Evolutionary conservation across 2,888 invertebrate species (phyloP).

Genomic region (Disparrhopalites patrizii): DNA sequence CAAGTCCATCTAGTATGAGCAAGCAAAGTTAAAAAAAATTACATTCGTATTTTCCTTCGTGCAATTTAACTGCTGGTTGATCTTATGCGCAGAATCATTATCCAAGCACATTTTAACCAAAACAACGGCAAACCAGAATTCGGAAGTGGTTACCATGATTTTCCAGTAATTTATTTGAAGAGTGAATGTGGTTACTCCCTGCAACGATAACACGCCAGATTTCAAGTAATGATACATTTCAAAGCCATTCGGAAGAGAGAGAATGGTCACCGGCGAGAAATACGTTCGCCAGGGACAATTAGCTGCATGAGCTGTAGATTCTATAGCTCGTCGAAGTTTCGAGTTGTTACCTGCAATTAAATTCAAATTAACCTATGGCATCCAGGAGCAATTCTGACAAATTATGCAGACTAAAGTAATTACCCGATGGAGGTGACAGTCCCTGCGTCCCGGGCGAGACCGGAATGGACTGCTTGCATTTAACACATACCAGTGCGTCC

Average conservation of each 20-base stretch:
- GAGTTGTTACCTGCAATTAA: no score
- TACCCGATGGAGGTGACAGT: background rate
- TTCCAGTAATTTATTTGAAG: background rate
- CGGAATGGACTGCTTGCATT: conserved; percentile 11
- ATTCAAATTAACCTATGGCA: background rate
- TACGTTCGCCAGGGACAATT: conserved; percentile 9
- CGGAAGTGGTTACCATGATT: conserved; percentile 13
- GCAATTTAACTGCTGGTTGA: background rate
- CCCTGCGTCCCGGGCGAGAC: no score
- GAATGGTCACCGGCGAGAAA: conserved; percentile 11
- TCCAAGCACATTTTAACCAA: no score
- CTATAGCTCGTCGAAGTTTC: conserved; percentile 8
- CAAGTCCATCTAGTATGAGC: background rate
- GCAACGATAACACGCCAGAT: background rate
- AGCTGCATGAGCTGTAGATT: background rate
- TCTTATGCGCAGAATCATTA: no score
- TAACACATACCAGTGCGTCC: conserved; percentile 10
- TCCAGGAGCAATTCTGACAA: background rate
- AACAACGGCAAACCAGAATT: no score
- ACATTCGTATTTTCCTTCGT: background rate
- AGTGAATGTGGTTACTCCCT: background rate
- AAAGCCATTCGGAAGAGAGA: conserved; percentile 8
- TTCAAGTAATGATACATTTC: conserved; percentile 12
- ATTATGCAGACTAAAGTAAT: background rate
- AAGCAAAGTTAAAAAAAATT: background rate